Percentiles rank a stretch among this genome's conserved stretches.
Conservation (phyloP, 1,140 invertebrate genomes). For the Bombus sibiricus region DNA sequence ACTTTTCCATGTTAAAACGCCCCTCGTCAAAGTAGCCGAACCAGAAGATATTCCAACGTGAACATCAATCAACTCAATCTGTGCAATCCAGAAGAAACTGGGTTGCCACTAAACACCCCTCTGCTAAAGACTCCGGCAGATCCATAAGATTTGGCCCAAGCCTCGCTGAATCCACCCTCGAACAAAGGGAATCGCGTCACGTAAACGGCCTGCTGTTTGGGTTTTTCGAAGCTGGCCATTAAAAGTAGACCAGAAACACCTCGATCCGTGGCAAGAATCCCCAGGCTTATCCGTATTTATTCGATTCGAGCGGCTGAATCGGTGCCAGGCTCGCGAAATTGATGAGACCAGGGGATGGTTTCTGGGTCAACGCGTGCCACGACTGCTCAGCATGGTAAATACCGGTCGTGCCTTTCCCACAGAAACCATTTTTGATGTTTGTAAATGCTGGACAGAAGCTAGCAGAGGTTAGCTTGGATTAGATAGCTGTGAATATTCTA, state of each 20-base stretch:
- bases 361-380: conserved; percentile 30
- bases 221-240: background rate
- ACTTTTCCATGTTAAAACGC: background rate
- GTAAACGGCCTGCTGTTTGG: background rate
- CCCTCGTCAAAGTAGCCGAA: background rate
- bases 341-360: background rate
- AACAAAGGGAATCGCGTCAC: conserved; percentile 1
- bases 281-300: conserved; percentile 8
- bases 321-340: background rate
- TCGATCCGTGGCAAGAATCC: background rate
- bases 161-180: background rate
- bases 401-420: no score
- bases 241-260: background rate
- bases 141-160: background rate
- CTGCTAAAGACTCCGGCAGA: no score
- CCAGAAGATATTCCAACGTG: background rate
- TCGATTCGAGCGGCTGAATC: conserved; percentile 18
- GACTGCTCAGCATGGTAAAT: background rate
- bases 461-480: background rate
- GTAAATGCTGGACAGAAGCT: background rate
- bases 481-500: background rate
- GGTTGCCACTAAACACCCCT: background rate
- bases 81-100: background rate
- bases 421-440: background rate
- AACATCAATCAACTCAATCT: background rate